Evolutionary conservation across 37 sponge, comb jelly and placozoan species (phyloP).

Genomic region (Hormiphora californensis): DNA sequence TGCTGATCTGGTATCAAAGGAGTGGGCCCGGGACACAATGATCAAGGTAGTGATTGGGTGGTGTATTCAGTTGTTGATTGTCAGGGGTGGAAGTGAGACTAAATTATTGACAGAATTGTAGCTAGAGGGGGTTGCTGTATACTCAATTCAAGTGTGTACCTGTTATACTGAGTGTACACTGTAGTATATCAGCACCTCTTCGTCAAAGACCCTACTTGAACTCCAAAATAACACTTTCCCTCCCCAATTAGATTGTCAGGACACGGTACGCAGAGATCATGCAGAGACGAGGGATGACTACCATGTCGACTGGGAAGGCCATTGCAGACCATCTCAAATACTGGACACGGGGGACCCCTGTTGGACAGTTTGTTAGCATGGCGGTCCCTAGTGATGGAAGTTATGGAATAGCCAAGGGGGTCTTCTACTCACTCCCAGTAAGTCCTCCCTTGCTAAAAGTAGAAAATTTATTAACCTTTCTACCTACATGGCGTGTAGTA

Average conservation of each 20-base stretch:
- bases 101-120: too few species aligned
- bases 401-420: neutral
- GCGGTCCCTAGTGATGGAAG: neutral
- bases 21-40: neutral
- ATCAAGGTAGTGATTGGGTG: neutral
- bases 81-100: too few species aligned
- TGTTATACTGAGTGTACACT: too few species aligned
- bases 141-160: too few species aligned
- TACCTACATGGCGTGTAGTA: too few species aligned
- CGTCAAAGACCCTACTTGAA: too few species aligned
- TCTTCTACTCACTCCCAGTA: neutral
- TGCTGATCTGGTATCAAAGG: neutral
- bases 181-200: too few species aligned
- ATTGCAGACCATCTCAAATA: neutral
- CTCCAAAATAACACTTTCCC: too few species aligned
- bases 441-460: too few species aligned
- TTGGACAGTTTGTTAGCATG: neutral
- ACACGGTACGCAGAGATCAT: neutral
- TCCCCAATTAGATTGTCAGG: neutral
- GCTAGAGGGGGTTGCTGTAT: too few species aligned
- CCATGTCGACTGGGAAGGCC: slow-evolving; percentile 27
- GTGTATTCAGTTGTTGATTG: too few species aligned
- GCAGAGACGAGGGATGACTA: neutral
- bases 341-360: neutral
- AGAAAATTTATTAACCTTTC: too few species aligned